Base-by-base conservation (phyloP, 1,140 invertebrate genomes). In the Drosophila malerkotliana region DNA sequence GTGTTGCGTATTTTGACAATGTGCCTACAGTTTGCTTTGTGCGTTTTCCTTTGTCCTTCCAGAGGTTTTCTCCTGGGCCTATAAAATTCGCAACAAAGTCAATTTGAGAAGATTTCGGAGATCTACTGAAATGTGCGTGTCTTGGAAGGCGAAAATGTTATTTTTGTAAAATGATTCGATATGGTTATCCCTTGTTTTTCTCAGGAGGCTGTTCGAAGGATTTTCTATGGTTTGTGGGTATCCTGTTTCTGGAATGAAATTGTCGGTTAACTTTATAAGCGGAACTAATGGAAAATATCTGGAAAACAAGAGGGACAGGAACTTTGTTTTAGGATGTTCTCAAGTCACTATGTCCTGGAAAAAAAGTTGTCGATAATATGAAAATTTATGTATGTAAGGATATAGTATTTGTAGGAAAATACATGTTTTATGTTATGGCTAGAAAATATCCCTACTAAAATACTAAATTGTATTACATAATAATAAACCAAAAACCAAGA, bases 1-100 rank as follows among this genome's bases (percentile, higher is more conserved):
- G 39, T 78, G 76, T 83, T 82, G 83, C 76, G 76, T 87, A 87
- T 88, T 87, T 88, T 87, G 82, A 87, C 82, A 87, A 88, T 87
- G 79, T 73, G 59, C 72, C 79, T 69, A 87, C 75, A 79, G 67
- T 83, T 66, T n/a, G 15, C 39, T 47, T 80, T 87, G 74, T 87
- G 44, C 39, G 63, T 15, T 45, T 10, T 51, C 34, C 14, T 21
- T 73, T 73, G 68, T 73, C 47, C 21, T 30, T 44, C 18, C 4
- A 51, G 49, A 44, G 44, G 30, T 55, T 69, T 69, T 26, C 67
- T 56, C 49, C 73, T 60, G 72, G 67, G 79, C 61, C 83, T 68
- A 88, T 88, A 88, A 88, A 88, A 89, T 83, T 88, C 78, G 83
- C 83, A 88, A 88, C 83, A 88, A 88, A 79, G 84, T 88, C 76